Base-by-base conservation (phyloP, 2,113 vertebrate species). In the Notiomystis cincta region DNA sequence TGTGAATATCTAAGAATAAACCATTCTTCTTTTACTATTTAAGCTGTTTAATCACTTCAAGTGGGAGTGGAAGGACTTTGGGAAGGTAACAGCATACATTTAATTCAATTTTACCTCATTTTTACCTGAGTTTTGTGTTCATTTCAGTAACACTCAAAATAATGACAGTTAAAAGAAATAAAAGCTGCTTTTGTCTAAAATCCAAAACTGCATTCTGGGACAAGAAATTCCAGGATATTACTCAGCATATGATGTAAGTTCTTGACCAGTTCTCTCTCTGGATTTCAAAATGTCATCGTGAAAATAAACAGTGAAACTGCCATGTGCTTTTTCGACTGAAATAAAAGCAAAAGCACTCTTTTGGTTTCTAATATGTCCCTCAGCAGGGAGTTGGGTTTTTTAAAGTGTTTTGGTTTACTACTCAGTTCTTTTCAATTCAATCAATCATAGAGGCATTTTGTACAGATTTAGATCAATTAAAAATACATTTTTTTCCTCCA, bases 1-100 rank as follows among this genome's bases (percentile, higher is more conserved):
- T 85, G 58, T 15, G 70, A 82, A 66, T 78, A 87, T 56, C 70
- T 58, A 94, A 90, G 70, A 96, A 96, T 62, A 97, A 94, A 82
- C 33, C 24, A 53, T 53, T 95, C 48, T 45, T 64, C 70, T 91
- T 88, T 91, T 69, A 69, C 64, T 88, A 33, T 60, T 87, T 92
- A 47, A 96, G 61, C 64, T 90, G 75, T 75, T 89, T 71, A 81
- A 81, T 67, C 85, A 70, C 57, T 54, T 65, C 44, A 27, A 38
- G 48, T 80, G 50, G 51, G 51, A 79, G n/a, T 3, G 28, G 60
- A 69, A 66, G 79, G 76, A n/a, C 40, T 86, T 71, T 37, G 30
- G 61, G 65, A 76, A 94, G 50, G 70, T 54, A 87, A 50, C 15
- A 73, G 56, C 30, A 58, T 10, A 35, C 65, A 64, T 15, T 22